These are phyloP conservation scores for Drosophila pseudotakahashii DNA, from an alignment of 2,888 invertebrate genomes.

Conservation along the genomic window DNA sequence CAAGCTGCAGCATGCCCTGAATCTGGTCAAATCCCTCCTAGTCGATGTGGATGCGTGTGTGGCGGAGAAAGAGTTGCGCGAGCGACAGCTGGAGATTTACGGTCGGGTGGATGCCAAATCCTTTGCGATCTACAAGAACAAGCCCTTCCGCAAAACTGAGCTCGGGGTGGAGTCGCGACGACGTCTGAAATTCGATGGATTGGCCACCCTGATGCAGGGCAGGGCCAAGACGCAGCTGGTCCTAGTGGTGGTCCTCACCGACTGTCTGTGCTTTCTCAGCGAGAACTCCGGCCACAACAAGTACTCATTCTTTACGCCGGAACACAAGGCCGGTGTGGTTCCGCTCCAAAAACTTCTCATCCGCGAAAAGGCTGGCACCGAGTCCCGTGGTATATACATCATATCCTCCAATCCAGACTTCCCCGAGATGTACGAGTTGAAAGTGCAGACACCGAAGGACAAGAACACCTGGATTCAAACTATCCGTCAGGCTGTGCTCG, in stretches of 20 bases:
- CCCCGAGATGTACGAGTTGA: slow-evolving; percentile 98
- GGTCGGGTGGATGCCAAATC: slow-evolving; percentile 96
- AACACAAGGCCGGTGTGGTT: slow-evolving; percentile 97
- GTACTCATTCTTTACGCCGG: slow-evolving; percentile 96
- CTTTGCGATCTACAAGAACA: slow-evolving; percentile 91
- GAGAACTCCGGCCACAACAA: slow-evolving; percentile 95
- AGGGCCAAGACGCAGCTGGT: slow-evolving; percentile 95
- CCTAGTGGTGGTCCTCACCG: slow-evolving; percentile 94
- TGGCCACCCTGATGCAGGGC: slow-evolving; percentile 95
- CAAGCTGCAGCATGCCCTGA: slow-evolving; percentile 90
- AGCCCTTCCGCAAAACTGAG: slow-evolving; percentile 97
- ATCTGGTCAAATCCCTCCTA: slow-evolving; percentile 93
- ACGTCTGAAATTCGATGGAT: slow-evolving; percentile 94
- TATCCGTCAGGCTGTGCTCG: slow-evolving; percentile 92
- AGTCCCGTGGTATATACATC: slow-evolving; percentile 94
- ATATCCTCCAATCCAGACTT: slow-evolving; percentile 95
- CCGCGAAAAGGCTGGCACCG: slow-evolving; percentile 96
- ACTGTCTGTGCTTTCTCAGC: slow-evolving; percentile 95
- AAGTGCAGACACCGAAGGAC: slow-evolving; percentile 94
- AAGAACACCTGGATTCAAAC: slow-evolving; percentile 95
- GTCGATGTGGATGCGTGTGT: slow-evolving; percentile 96
- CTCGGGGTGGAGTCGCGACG: slow-evolving; percentile 92
- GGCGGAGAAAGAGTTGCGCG: slow-evolving; percentile 95
- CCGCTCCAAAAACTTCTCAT: slow-evolving; percentile 96
- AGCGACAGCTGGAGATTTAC: slow-evolving; percentile 95